A percentile compares a stretch with the other conserved stretches of the same genome.
Evolutionary conservation across 2,797 vertebrate genomes (phyloP).

Genomic region (Galago senegalensis): DNA sequence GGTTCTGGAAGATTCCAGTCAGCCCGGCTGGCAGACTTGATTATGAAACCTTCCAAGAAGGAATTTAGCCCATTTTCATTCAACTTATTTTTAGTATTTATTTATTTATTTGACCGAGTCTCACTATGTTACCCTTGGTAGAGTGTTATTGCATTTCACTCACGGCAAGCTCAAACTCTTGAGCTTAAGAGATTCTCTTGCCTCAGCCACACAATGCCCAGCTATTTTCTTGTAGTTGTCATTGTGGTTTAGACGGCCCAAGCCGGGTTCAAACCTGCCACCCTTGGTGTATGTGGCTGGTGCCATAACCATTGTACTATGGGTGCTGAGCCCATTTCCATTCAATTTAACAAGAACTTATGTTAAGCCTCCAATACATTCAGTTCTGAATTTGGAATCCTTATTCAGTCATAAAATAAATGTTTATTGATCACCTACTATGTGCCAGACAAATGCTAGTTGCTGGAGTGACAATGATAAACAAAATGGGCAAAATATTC

Average conservation of each 20-base stretch:
- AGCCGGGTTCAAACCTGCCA: too few species aligned
- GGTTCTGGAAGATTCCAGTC: not conserved
- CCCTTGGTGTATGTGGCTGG: too few species aligned
- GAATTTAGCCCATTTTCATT: not conserved
- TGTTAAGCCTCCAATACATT: not conserved
- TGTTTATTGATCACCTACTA: not conserved
- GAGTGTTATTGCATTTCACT: too few species aligned
- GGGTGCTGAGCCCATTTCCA: not conserved
- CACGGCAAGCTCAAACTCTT: too few species aligned
- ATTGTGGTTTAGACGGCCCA: too few species aligned
- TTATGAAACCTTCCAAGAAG: slow-evolving; percentile 6
- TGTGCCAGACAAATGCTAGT: not conserved
- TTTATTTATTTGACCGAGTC: too few species aligned
- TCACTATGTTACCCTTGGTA: too few species aligned
- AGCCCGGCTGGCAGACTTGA: not conserved
- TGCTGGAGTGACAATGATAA: not conserved
- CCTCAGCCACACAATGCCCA: too few species aligned
- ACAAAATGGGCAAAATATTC: not conserved
- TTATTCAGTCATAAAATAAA: not conserved
- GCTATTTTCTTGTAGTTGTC: too few species aligned
- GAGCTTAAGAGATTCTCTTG: too few species aligned
- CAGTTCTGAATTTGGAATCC: not conserved
- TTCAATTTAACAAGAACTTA: not conserved
- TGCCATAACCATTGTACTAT: too few species aligned
- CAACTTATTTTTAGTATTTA: not conserved